phyloP scores from a whole-genome alignment of 2,797 vertebrate species.

The Alfaro cultratus region DNA sequence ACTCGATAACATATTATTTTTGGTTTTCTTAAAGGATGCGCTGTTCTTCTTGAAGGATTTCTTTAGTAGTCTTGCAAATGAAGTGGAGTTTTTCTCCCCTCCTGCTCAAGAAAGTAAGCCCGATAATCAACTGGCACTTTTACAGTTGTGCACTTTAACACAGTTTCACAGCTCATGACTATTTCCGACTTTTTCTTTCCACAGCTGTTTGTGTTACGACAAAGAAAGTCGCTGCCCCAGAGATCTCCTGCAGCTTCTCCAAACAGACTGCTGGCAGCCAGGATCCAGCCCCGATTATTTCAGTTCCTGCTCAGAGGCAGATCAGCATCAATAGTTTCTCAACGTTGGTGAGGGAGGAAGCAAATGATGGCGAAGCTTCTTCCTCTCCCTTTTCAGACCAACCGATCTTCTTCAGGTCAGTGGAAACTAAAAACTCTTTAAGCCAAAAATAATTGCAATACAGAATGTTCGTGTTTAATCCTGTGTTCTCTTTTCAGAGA shows the following conservation, averaged over 20 bases:
- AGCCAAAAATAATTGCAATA: background rate
- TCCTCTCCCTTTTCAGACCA: slow-evolving; percentile 87
- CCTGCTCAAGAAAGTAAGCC: slow-evolving; percentile 92
- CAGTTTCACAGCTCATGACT: background rate
- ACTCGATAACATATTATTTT: background rate
- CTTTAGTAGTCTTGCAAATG: slow-evolving; percentile 92
- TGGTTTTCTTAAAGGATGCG: slow-evolving; percentile 86
- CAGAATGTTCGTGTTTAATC: background rate
- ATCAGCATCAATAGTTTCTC: slow-evolving; percentile 80
- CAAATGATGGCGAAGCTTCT: slow-evolving; percentile 69
- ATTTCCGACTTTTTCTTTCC: slow-evolving; percentile 21
- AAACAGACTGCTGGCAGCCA: slow-evolving; percentile 82
- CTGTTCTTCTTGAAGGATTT: slow-evolving; percentile 99
- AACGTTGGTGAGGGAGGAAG: slow-evolving; percentile 63
- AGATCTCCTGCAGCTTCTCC: slow-evolving; percentile 91
- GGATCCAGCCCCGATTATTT: slow-evolving; percentile 91
- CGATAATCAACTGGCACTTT: background rate
- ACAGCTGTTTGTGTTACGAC: slow-evolving; percentile 78
- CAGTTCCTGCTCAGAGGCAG: slow-evolving; percentile 87
- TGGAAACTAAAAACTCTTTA: background rate
- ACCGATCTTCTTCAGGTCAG: slow-evolving; percentile 95
- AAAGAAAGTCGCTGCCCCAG: slow-evolving; percentile 88
- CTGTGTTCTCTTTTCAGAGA: slow-evolving; percentile 80
- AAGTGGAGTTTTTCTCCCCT: slow-evolving; percentile 93
- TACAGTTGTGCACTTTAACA: background rate